Percentiles rank a stretch among this genome's conserved stretches.
Evolutionary conservation across 2,797 vertebrate species (phyloP).

Genomic region (Argya squamiceps): DNA sequence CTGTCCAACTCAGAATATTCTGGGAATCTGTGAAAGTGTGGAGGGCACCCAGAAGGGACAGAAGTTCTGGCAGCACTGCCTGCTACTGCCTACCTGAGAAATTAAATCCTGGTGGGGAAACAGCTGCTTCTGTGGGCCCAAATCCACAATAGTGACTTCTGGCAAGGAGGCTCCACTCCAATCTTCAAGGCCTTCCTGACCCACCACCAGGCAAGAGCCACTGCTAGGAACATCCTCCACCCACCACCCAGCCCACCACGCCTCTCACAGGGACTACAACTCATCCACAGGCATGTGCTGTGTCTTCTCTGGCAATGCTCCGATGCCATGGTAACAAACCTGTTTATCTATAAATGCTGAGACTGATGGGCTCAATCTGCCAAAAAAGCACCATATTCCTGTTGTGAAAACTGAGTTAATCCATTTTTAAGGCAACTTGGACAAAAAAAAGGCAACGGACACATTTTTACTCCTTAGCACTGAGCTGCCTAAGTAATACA

Average conservation of each 20-base stretch:
- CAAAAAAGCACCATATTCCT: not conserved
- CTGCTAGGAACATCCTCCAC: not conserved
- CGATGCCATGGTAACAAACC: conserved; percentile 17
- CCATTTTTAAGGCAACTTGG: not conserved
- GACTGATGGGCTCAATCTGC: conserved; percentile 11
- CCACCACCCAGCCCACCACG: not conserved
- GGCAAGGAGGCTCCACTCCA: not conserved
- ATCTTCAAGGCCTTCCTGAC: not conserved
- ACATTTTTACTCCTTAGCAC: not conserved
- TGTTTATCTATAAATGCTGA: not conserved
- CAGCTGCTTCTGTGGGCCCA: not conserved
- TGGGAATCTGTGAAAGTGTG: not conserved
- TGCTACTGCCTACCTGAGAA: not conserved
- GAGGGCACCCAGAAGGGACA: not conserved
- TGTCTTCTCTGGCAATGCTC: not conserved
- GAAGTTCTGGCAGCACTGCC: not conserved
- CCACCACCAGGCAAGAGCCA: not conserved
- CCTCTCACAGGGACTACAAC: not conserved
- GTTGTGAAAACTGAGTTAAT: not conserved
- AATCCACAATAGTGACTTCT: not conserved
- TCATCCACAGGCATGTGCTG: not conserved
- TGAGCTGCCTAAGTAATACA: not conserved
- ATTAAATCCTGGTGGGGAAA: conserved; percentile 10
- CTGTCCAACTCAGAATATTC: not conserved
- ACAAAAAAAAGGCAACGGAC: not conserved